Base-by-base conservation (phyloP, 2,113 vertebrate genomes). In the Centrocercus urophasianus region DNA sequence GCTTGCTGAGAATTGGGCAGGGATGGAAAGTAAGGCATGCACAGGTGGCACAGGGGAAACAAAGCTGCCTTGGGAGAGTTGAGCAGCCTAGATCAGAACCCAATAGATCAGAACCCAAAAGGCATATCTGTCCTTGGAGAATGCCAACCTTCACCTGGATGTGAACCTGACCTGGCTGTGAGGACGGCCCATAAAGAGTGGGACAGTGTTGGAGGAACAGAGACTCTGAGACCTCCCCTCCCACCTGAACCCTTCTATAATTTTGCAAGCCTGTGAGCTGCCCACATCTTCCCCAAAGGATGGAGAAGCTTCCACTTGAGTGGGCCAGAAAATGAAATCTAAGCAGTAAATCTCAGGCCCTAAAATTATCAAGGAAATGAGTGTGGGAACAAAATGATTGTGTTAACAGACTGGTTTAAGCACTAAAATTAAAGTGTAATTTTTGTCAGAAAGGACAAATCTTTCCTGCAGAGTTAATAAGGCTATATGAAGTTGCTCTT, bases 391-490 rank as follows among this genome's bases (percentile, higher is more conserved):
- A 81, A 91, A 78, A 45, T 17, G 0, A 63, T 56, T 71, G 21
- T 34, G 57, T 80, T 86, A 87, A 63, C 36, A 90, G 48, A n/a
- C 13, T 87, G 48, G 13, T 71, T 82, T 48, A 38, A 88, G n/a
- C 43, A 38, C 47, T 27, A 43, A 10, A 47, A 60, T 74, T 80
- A 80, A 57, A 32, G 22, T 42, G 3, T 54, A 56, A 45, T 80
- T 54, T 89, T 79, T 85, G 34, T 77, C 67, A 67, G 82, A 93
- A 93, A 61, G 64, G 69, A 71, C 61, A 90, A 74, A 83, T 93
- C 79, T 77, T 93, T 93, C 79, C 89, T 94, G 61, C 43, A 57
- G 64, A 85, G 52, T 78, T 90, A 95, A 94, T 71, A 83, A 24
- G 76, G 16, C 48, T 91, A 38, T 74, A 71, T 43, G 40, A 34